Evolutionary conservation across 2,797 vertebrate species (phyloP), one percentile per base, ranked within the genome.

Genomic region (Pseudochromis fuscus): DNA sequence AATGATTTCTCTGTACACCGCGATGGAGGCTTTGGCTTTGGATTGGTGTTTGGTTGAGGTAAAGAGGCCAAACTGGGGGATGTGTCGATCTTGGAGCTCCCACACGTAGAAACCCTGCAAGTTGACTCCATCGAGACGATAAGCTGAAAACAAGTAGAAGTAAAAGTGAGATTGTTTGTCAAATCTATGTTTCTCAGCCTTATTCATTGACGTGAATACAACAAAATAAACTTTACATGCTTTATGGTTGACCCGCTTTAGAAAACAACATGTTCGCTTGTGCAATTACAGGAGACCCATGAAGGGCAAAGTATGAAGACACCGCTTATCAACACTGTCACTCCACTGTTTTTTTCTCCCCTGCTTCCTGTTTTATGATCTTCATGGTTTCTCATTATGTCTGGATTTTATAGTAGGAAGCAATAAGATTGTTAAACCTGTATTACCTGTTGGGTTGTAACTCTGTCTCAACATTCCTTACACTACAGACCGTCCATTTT

Each of bases 91-190:
- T 28, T 96, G 96, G 51, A 99, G 85, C 45, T 94, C 96, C 94
- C 96, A 99, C 5, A 95, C 77, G 0, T 96, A 99, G 79, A 98
- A 98, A 50, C 97, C 97, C 85, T 93, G 94, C 48, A 99, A 86
- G 86, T 96, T 96, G 76, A 99, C 90, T 60, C 94, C 91, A 76
- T 99, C 97, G 25, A 95, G 68, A 37, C 94, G 87, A 31, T 87
- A 91, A 72, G 97, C 98, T 99, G 75, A n/a, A 77, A 58, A 70
- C 27, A 74, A 75, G 83, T n/a, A 55, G 13, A 40, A 42, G 11
- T 37, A 38, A 19, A 48, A 30, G 5, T 51, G 19, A 51, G 15
- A 28, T 19, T 9, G 35, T 10, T 66, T 7, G 46, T 45, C 0
- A 2, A 1, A 10, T n/a, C 21, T 40, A 4, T 5, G 44, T 30